Evolutionary conservation across 2,888 invertebrate species (phyloP).

Genomic region (Molanna angustata): DNA sequence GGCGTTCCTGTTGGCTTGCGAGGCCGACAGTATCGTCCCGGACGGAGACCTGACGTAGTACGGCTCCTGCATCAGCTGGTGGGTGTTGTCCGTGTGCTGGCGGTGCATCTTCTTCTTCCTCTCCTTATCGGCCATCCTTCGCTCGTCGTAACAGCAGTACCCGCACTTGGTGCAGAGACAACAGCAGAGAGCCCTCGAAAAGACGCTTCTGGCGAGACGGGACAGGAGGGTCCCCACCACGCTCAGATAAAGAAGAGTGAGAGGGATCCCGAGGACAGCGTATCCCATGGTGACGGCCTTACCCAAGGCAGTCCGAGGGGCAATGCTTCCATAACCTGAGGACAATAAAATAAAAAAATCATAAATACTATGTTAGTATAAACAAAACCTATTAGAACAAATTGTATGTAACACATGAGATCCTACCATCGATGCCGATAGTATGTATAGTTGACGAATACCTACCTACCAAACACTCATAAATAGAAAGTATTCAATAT

Average conservation of each 20-base stretch:
- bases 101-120: slow-evolving; percentile 73
- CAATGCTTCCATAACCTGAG: slow-evolving; percentile 90
- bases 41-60: slow-evolving; percentile 63
- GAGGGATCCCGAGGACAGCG: slow-evolving; percentile 82
- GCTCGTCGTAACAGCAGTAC: slow-evolving; percentile 83
- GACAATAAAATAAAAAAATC: slow-evolving; percentile 34
- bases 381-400: too few relatives aligned
- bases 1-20: slow-evolving; percentile 50
- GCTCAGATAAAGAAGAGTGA: slow-evolving; percentile 83
- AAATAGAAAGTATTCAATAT: too few relatives aligned
- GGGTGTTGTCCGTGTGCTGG: slow-evolving; percentile 62
- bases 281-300: slow-evolving; percentile 90
- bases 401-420: too few relatives aligned
- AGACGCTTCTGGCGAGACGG: slow-evolving; percentile 76
- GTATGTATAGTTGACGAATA: too few relatives aligned
- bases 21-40: slow-evolving; percentile 53
- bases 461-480: too few relatives aligned
- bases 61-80: slow-evolving; percentile 67
- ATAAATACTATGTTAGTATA: too few relatives aligned
- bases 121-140: slow-evolving; percentile 78
- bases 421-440: too few relatives aligned
- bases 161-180: slow-evolving; percentile 87
- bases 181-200: slow-evolving; percentile 78
- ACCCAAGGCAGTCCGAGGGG: slow-evolving; percentile 86
- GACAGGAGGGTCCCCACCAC: slow-evolving; percentile 85